phyloP scores from a whole-genome alignment of 2,113 vertebrate species.

The Rousettus leschenaultii region DNA sequence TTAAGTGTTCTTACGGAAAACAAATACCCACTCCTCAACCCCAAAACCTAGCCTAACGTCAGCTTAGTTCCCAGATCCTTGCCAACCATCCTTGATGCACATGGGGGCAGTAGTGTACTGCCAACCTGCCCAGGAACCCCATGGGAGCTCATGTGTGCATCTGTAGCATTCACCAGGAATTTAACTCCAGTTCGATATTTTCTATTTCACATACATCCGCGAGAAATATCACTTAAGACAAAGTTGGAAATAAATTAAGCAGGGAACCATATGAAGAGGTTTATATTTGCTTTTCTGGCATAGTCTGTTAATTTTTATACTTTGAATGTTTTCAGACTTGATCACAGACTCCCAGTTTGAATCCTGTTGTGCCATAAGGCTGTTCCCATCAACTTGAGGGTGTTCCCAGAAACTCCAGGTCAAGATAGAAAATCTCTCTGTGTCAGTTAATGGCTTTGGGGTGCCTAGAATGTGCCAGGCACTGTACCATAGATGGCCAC shows the following conservation, averaged over 20 bases:
- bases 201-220: constrained; percentile 43
- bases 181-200: constrained; percentile 48
- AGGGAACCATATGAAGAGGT: constrained; percentile 46
- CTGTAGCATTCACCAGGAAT: neutral
- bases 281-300: constrained; percentile 58
- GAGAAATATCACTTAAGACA: constrained; percentile 71
- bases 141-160: neutral
- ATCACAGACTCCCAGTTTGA: neutral
- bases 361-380: neutral
- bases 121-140: neutral
- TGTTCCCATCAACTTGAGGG: neutral
- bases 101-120: constrained; percentile 66
- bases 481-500: neutral
- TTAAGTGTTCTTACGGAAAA: constrained; percentile 57
- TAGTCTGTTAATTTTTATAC: constrained; percentile 42
- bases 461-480: neutral
- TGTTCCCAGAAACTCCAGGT: neutral
- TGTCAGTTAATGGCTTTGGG: neutral
- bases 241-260: constrained; percentile 71
- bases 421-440: neutral
- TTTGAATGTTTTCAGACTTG: neutral
- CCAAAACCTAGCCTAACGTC: neutral
- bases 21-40: neutral
- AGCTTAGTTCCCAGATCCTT: neutral
- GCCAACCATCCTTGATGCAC: constrained; percentile 52